A percentile compares a stretch with the other conserved stretches of the same genome.
Conservation (phyloP, 1,140 invertebrate species). For the Steinernema khuongi region DNA sequence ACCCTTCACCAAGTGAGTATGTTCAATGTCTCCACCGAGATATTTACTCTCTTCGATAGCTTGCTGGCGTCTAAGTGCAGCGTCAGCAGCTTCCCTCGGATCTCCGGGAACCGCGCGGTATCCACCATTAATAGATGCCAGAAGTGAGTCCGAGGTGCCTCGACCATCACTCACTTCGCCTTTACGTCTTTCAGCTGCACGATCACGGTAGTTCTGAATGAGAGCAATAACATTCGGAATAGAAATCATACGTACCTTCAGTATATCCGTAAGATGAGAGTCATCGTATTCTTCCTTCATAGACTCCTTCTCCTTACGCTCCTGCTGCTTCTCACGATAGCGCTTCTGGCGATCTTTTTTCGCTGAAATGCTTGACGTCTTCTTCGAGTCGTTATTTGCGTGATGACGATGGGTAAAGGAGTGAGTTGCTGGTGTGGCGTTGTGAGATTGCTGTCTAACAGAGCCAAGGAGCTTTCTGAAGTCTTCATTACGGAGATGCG, state of each 20-base stretch:
- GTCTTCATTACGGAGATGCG: constrained; percentile 60
- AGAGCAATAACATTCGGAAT: not conserved
- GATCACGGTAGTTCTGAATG: constrained; percentile 48
- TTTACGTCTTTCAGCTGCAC: constrained; percentile 84
- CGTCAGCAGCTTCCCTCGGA: constrained; percentile 64
- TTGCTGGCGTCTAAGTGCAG: constrained; percentile 85
- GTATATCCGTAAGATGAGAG: constrained; percentile 45
- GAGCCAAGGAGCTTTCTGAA: constrained; percentile 50
- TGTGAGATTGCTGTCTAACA: constrained; percentile 1
- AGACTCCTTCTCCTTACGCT: constrained; percentile 30
- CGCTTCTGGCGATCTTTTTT: constrained; percentile 16
- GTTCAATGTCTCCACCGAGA: constrained; percentile 99
- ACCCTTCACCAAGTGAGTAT: constrained; percentile 99
- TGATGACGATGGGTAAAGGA: constrained; percentile 38
- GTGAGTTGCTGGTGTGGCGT: not conserved
- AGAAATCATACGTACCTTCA: constrained; percentile 29
- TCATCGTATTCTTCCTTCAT: constrained; percentile 45
- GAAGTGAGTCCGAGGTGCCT: constrained; percentile 61
- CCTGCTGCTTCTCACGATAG: constrained; percentile 3
- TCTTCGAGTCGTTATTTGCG: constrained; percentile 43
- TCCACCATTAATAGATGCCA: constrained; percentile 22
- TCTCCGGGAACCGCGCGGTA: constrained; percentile 34
- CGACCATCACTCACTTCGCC: constrained; percentile 74
- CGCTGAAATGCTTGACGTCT: not conserved
- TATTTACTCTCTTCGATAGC: constrained; percentile 79